Evolutionary conservation across 2,797 vertebrate species (phyloP).

Genomic region (Gastrophryne carolinensis): DNA sequence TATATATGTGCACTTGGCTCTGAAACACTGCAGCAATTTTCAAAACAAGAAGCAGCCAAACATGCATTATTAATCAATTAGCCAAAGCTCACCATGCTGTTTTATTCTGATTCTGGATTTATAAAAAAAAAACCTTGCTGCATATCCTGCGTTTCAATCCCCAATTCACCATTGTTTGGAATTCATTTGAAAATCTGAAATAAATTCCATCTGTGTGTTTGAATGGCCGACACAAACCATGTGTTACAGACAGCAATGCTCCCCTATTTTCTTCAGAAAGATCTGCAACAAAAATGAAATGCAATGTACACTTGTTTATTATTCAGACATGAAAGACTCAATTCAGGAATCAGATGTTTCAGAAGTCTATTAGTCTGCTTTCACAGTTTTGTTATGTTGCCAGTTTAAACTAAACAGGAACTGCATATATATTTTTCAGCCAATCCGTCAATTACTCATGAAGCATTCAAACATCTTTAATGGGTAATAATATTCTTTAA

Average conservation of each 20-base stretch:
- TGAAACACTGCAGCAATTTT: not conserved
- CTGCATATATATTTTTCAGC: not conserved
- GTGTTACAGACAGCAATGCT: constrained; percentile 29
- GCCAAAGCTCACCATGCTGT: constrained; percentile 52
- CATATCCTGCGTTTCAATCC: constrained; percentile 56
- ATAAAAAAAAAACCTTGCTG: constrained; percentile 59
- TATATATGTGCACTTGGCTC: constrained; percentile 19
- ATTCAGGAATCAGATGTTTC: constrained; percentile 28
- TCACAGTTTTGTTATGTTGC: not conserved
- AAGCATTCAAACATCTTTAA: not conserved
- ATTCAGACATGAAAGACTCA: constrained; percentile 16
- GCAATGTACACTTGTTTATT: constrained; percentile 27
- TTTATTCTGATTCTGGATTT: constrained; percentile 59
- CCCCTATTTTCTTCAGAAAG: constrained; percentile 39
- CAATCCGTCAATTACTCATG: not conserved
- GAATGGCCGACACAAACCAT: constrained; percentile 41
- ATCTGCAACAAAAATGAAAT: constrained; percentile 40
- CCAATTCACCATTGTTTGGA: constrained; percentile 62
- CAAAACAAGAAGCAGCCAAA: constrained; percentile 13
- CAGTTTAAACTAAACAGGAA: not conserved
- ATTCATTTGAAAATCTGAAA: constrained; percentile 62
- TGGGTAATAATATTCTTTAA: not conserved
- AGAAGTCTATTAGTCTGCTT: not conserved
- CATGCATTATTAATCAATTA: constrained; percentile 55
- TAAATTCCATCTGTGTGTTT: constrained; percentile 59